Evolutionary conservation across 2,797 vertebrate species (phyloP).

Genomic region (Gymnothorax reevesii): DNA sequence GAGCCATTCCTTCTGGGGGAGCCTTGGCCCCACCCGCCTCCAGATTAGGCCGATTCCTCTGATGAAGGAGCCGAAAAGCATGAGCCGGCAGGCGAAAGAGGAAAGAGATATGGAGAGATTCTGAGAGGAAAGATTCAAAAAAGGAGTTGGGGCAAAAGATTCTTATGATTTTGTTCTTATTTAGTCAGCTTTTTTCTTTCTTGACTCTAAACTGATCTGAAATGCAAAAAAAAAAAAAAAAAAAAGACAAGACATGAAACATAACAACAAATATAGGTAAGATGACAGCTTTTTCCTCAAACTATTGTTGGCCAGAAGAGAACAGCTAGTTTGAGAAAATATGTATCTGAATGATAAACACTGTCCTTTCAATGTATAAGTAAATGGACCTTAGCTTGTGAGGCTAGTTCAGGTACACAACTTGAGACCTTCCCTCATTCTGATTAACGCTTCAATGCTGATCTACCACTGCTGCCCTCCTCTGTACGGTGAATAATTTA

Average conservation of each 20-base stretch:
- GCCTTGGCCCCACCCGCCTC: slow-evolving; percentile 84
- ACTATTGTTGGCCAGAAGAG: neutral
- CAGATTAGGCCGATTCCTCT: slow-evolving; percentile 81
- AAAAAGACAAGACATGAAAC: neutral
- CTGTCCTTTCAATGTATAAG: neutral
- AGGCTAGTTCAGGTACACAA: too few species aligned
- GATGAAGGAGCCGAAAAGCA: slow-evolving; percentile 86
- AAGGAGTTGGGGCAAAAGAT: slow-evolving; percentile 74
- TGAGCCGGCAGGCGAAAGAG: slow-evolving; percentile 53
- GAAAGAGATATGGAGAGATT: slow-evolving; percentile 60
- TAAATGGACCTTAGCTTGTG: too few species aligned
- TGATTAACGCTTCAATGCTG: too few species aligned
- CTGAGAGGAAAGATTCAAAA: slow-evolving; percentile 62
- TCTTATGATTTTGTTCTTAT: slow-evolving; percentile 61
- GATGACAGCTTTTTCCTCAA: neutral
- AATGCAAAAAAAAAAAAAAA: neutral
- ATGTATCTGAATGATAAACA: neutral
- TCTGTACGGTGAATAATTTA: too few species aligned
- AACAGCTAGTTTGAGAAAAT: neutral
- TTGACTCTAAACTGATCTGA: slow-evolving; percentile 33
- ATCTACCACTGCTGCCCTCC: too few species aligned
- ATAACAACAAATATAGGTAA: neutral
- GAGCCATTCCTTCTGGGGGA: slow-evolving; percentile 87
- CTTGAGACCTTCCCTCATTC: too few species aligned
- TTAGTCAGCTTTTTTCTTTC: slow-evolving; percentile 41